Evolutionary conservation across 2,797 vertebrate species (phyloP).

Genomic region (Anabacerthia variegaticeps): DNA sequence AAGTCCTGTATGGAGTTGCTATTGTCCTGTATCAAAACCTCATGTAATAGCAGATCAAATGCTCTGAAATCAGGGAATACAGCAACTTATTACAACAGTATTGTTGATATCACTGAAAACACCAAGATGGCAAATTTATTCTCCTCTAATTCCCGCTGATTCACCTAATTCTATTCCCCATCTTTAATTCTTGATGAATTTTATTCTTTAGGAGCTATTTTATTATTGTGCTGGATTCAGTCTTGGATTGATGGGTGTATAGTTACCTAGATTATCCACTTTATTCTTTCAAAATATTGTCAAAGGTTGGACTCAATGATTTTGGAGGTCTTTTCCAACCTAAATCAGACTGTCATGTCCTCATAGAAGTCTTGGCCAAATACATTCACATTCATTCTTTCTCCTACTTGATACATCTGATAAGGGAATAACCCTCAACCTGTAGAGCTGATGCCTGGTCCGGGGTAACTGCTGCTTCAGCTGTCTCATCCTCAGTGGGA

Average conservation of each 20-base stretch:
- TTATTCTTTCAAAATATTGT: neutral
- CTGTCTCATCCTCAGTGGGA: neutral
- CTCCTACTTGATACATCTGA: neutral
- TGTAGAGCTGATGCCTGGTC: neutral
- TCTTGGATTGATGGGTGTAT: neutral
- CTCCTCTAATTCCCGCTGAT: neutral
- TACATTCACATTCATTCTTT: neutral
- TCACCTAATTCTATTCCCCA: neutral
- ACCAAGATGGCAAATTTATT: neutral
- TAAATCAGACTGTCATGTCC: neutral
- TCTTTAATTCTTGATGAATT: neutral
- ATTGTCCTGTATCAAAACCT: neutral
- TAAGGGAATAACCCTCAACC: neutral
- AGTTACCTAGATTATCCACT: neutral
- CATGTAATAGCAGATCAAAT: neutral
- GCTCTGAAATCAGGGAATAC: neutral
- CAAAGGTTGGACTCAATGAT: neutral
- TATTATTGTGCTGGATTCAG: neutral
- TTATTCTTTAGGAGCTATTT: neutral
- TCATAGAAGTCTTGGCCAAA: neutral
- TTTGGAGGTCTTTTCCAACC: neutral
- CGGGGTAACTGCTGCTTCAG: neutral
- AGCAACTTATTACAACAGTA: neutral
- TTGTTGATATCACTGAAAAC: neutral
- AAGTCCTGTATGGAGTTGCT: neutral